Conservation (phyloP, 1,140 invertebrate species). For the Augochlora pura region DNA sequence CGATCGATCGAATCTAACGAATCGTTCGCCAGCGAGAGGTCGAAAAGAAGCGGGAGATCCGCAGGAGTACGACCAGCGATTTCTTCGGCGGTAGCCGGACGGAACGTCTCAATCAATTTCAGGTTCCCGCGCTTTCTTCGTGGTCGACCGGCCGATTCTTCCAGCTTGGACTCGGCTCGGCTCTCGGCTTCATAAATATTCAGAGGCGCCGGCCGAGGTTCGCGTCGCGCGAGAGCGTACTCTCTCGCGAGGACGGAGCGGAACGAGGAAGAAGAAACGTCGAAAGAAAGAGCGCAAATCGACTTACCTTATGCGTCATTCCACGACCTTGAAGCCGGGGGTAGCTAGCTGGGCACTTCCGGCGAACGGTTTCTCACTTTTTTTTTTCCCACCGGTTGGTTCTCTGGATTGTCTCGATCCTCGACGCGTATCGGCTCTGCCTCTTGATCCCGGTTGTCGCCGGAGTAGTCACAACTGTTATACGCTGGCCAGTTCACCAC, state of each 20-base stretch:
- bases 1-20: too few species aligned
- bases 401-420: neutral
- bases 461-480: neutral
- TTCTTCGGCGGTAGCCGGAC: neutral
- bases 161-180: neutral
- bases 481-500: slow-evolving; percentile 24
- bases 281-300: slow-evolving; percentile 31
- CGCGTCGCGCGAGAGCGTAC: neutral
- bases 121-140: slow-evolving; percentile 21
- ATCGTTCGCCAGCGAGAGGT: too few species aligned
- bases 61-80: slow-evolving; percentile 50
- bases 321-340: slow-evolving; percentile 68
- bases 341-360: slow-evolving; percentile 35
- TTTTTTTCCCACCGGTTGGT: slow-evolving; percentile 25
- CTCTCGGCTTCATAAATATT: slow-evolving; percentile 57
- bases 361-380: slow-evolving; percentile 50
- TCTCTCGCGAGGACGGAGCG: neutral
- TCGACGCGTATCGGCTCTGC: neutral
- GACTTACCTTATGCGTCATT: slow-evolving; percentile 78
- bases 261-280: neutral
- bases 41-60: neutral
- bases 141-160: slow-evolving; percentile 4
- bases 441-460: neutral
- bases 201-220: slow-evolving; percentile 18
- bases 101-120: slow-evolving; percentile 32